Conservation (phyloP, 2,113 vertebrate species). For the Opisthocomus hoazin region DNA sequence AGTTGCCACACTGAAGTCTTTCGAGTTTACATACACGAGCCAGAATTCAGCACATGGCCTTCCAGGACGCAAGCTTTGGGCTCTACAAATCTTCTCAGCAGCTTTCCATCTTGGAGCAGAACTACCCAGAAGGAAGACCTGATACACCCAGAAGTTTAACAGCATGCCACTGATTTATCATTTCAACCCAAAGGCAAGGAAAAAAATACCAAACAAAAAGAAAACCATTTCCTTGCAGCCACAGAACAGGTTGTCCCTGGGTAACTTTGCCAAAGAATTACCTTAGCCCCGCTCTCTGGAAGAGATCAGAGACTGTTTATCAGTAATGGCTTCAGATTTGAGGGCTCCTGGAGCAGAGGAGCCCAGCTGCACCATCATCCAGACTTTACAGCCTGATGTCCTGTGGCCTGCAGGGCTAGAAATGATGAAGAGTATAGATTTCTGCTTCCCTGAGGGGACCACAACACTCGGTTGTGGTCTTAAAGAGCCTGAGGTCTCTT, state of each 20-base stretch:
- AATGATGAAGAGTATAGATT: conserved; percentile 2
- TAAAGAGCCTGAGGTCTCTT: neutral
- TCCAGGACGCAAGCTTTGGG: neutral
- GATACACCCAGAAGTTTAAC: neutral
- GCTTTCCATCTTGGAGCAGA: neutral
- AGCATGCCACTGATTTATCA: neutral
- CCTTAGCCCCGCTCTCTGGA: neutral
- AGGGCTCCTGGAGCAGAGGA: neutral
- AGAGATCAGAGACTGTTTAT: neutral
- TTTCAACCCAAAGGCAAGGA: neutral
- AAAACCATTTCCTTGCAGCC: neutral
- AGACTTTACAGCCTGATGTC: neutral
- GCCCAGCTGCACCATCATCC: neutral
- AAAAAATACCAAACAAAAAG: neutral
- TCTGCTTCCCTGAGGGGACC: neutral
- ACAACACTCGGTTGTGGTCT: neutral
- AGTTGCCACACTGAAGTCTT: neutral
- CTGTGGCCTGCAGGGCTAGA: neutral
- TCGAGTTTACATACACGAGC: neutral
- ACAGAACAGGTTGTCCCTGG: rapidly evolving
- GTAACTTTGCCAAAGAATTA: neutral
- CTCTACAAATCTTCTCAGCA: neutral
- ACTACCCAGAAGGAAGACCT: neutral
- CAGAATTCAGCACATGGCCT: neutral
- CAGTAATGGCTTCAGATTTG: neutral